Evolutionary conservation across 1,140 invertebrate genomes (phyloP), one percentile per base, ranked within the genome.

Genomic region (Drosophila kohkoa): DNA sequence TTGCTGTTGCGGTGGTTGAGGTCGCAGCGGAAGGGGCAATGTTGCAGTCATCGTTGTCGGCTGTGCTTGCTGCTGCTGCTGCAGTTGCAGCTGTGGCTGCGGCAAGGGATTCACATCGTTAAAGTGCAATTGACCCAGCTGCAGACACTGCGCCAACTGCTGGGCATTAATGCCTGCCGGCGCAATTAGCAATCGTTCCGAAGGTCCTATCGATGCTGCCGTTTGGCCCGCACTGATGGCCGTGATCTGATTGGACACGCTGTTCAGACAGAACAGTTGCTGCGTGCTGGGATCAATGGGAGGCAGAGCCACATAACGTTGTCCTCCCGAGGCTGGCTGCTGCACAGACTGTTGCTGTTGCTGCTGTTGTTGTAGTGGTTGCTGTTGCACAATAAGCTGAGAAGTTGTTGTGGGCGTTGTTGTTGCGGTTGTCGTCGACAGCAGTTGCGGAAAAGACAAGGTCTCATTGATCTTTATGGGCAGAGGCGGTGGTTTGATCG

Each of bases 81-180:
- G 72, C 15, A 55, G 76, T 30, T 55, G 69, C 32, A 32, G 69
- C 15, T 65, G 81, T 8, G 32, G 57, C 25, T 48, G 74, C 41
- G 45, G 43, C 58, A 81, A 41, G 0, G 88, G 91, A 72, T 92
- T 92, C 3, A 92, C 90, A 65, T 92, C 92, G 32, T 92, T 91
- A 4, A 92, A 92, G 43, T 92, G 92, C 8, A 92, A 81, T 60
- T 92, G 92, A 3, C 92, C 92, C 63, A 92, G 70, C 45, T 90
- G 87, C 43, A 92, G 58, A 52, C 92, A 92, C 59, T 92, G 91
- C 2, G 92, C 91, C 74, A 92, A 45, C 65, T 92, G 92, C 38
- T 92, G 92, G 1, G 92, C 91, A 79, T 92, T 92, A 5, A 92
- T 92, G 11, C 92, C 92, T 0, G 91, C 91, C 0, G 92, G 92